These are phyloP conservation scores for Platanista minor DNA, from an alignment of 2,113 vertebrate species.

Conservation along the genomic window DNA sequence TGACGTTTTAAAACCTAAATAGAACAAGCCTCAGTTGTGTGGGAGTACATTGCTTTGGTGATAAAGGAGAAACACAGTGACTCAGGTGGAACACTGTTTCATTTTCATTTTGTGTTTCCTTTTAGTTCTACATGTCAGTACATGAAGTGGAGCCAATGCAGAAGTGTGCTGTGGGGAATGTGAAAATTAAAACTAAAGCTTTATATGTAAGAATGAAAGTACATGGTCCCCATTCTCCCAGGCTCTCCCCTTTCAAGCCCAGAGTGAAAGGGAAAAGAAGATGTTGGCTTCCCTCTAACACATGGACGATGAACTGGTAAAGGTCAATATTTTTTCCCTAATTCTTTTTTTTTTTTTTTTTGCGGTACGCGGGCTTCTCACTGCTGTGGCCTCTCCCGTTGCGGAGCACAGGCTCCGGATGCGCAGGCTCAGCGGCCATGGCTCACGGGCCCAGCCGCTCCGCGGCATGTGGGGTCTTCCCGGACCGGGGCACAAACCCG, in stretches of 20 bases:
- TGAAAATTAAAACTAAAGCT: slow-evolving; percentile 34
- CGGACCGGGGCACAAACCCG: too few species aligned
- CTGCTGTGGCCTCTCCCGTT: too few species aligned
- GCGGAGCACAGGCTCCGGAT: too few species aligned
- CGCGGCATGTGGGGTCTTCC: too few species aligned
- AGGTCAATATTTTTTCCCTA: not conserved
- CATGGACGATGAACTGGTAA: not conserved
- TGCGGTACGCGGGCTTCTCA: too few species aligned
- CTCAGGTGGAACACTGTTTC: slow-evolving; percentile 43
- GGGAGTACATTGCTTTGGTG: slow-evolving; percentile 66
- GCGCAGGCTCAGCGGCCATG: too few species aligned
- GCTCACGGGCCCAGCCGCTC: too few species aligned
- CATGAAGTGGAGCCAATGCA: slow-evolving; percentile 18
- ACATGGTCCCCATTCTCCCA: not conserved
- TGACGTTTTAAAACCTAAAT: slow-evolving; percentile 65
- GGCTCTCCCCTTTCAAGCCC: not conserved
- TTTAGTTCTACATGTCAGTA: slow-evolving; percentile 48
- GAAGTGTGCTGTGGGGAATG: slow-evolving; percentile 4
- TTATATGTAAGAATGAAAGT: not conserved
- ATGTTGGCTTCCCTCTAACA: not conserved
- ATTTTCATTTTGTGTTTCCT: slow-evolving; percentile 69
- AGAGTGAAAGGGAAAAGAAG: not conserved
- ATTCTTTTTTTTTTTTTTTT: too few species aligned
- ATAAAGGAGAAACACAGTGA: slow-evolving; percentile 54
- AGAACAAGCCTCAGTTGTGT: slow-evolving; percentile 59